Base-by-base conservation (phyloP, 1,140 invertebrate genomes). In the Pogonomyrmex barbatus region DNA sequence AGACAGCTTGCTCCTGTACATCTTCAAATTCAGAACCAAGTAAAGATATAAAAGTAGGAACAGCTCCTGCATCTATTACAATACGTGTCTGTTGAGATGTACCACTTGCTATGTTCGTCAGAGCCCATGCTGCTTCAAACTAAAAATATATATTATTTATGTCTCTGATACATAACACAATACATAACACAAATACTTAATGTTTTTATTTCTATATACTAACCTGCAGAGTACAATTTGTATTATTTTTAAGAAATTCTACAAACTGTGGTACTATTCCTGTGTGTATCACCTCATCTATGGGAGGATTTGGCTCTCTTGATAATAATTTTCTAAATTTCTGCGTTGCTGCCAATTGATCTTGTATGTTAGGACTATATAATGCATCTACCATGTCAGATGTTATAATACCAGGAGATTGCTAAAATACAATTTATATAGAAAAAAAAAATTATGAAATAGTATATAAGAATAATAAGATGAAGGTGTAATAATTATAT, bases 31-130 rank as follows among this genome's bases (percentile, higher is more conserved):
- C 96, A 84, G 97, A 97, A 50, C 95, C 95, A 36, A 99, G 95
- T 45, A 99, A 95, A 45, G 96, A 95, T 89, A 99, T 98, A 93
- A 99, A 99, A 90, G 98, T 97, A 24, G 98, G 98, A 62, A 99
- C 98, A 42, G 98, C 99, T 63, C 98, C 98, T 52, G 98, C 98
- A 90, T 99, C 98, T 90, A 99, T 98, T 0, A 99, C 99, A 91
- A 98, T 97, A 79, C 97, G 96, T 3, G 99, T 99, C 95, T 99
- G 99, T 82, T 97, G 96, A 24, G 98, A 99, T 33, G 98, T 99
- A n/a, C 99, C 99, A 3, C 98, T 99, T 2, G 99, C 99, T 91
- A 99, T 99, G 95, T 99, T 99, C 71, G 99, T 99, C 86, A 99
- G 94, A 67, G 98, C 98, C 99, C 99, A 99, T 65, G 99, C 98